These are phyloP conservation scores for Tuta absoluta DNA, from an alignment of 2,888 invertebrate genomes.

Conservation along the genomic window DNA sequence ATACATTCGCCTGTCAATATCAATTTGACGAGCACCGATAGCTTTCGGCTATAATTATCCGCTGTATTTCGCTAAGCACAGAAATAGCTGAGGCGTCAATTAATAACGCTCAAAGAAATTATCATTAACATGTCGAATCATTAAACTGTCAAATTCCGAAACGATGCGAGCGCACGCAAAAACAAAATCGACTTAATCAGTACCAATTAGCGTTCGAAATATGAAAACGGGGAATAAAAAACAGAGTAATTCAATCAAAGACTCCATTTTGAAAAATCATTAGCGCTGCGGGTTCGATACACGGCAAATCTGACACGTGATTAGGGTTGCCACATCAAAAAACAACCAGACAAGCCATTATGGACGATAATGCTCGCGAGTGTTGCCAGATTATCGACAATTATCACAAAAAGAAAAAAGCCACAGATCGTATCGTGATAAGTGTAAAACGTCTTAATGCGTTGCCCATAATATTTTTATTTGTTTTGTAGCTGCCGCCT, in stretches of 20 bases:
- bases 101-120: constrained; percentile 38
- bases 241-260: constrained; percentile 59
- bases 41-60: constrained; percentile 19
- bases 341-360: constrained; percentile 72
- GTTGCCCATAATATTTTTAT: constrained; percentile 74
- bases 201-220: constrained; percentile 46
- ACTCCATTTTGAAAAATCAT: constrained; percentile 67
- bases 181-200: constrained; percentile 49
- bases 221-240: constrained; percentile 41
- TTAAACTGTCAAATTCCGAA: constrained; percentile 44
- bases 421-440: constrained; percentile 67
- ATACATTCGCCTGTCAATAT: constrained; percentile 10
- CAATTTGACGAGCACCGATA: not conserved
- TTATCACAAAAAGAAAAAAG: constrained; percentile 70
- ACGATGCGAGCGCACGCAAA: constrained; percentile 34
- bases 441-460: constrained; percentile 78
- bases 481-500: constrained; percentile 65
- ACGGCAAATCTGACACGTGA: constrained; percentile 78
- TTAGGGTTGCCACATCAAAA: constrained; percentile 76
- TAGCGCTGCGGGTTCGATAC: constrained; percentile 59
- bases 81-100: constrained; percentile 7
- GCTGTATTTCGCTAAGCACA: constrained; percentile 18
- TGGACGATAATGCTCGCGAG: constrained; percentile 62
- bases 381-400: constrained; percentile 81
- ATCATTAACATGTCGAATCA: constrained; percentile 53